phyloP scores from a whole-genome alignment of 2,113 vertebrate genomes.

The Chelonoidis abingdonii region DNA sequence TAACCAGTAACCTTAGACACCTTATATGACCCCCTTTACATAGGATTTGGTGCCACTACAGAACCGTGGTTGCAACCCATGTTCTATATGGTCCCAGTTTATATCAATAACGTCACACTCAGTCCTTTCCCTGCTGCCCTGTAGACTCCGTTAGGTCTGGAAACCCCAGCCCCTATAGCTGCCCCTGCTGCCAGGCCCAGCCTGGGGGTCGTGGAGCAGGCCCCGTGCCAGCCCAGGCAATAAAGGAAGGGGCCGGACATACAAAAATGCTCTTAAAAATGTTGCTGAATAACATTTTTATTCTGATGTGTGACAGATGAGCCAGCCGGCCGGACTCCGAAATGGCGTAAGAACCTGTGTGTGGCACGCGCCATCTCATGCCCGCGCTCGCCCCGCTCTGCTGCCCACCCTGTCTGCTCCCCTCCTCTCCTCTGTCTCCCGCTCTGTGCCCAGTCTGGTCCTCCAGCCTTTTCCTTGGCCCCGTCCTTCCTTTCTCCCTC shows the following conservation, averaged over 20 bases:
- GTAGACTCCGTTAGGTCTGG: not conserved
- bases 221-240: not conserved
- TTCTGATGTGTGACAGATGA: conserved; percentile 86
- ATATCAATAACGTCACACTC: no score
- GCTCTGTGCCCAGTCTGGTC: not conserved
- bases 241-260: conserved; percentile 14
- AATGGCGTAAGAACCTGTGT: conserved; percentile 85
- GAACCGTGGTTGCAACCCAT: no score
- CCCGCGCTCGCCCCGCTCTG: not conserved
- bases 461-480: not conserved
- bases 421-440: not conserved
- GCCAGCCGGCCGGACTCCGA: conserved; percentile 82
- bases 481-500: not conserved
- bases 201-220: not conserved
- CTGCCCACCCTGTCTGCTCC: not conserved
- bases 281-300: conserved; percentile 81
- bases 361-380: conserved; percentile 58
- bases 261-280: conserved; percentile 73
- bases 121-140: not conserved
- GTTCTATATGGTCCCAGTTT: no score
- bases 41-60: no score
- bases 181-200: no score
- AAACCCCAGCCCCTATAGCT: no score
- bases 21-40: no score
- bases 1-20: no score